These are phyloP conservation scores for Odontophorus gujanensis DNA, from an alignment of 2,113 vertebrate species.

Conservation along the genomic window DNA sequence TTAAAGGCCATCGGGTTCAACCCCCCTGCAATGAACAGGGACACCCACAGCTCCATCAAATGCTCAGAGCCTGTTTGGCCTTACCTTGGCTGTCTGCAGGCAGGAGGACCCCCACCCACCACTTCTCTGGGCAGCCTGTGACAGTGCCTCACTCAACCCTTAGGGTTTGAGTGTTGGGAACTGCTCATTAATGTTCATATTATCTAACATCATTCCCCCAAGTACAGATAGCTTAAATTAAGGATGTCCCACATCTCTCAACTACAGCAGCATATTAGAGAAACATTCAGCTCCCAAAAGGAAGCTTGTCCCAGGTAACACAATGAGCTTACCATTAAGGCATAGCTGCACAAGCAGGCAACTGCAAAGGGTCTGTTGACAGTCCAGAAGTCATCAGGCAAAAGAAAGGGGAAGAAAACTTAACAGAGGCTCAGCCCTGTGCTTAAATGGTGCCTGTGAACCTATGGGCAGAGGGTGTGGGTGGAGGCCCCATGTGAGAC, in stretches of 20 bases:
- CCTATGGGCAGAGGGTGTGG: neutral
- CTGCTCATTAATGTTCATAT: neutral
- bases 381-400: neutral
- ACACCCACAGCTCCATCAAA: too few species aligned
- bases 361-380: neutral
- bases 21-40: too few species aligned
- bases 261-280: neutral
- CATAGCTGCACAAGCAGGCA: fast-evolving
- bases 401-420: neutral
- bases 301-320: neutral
- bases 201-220: neutral
- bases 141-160: too few species aligned
- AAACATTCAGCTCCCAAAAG: neutral
- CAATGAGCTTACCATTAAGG: neutral
- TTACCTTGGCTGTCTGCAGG: too few species aligned
- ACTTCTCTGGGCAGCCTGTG: too few species aligned
- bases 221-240: neutral
- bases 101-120: too few species aligned
- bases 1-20: too few species aligned
- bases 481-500: neutral
- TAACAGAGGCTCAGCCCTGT: fast-evolving
- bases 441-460: neutral
- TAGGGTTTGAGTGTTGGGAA: neutral
- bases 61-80: too few species aligned
- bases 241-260: neutral